Evolutionary conservation across 2,113 vertebrate genomes (phyloP).

Genomic region (Chunga burmeisteri): DNA sequence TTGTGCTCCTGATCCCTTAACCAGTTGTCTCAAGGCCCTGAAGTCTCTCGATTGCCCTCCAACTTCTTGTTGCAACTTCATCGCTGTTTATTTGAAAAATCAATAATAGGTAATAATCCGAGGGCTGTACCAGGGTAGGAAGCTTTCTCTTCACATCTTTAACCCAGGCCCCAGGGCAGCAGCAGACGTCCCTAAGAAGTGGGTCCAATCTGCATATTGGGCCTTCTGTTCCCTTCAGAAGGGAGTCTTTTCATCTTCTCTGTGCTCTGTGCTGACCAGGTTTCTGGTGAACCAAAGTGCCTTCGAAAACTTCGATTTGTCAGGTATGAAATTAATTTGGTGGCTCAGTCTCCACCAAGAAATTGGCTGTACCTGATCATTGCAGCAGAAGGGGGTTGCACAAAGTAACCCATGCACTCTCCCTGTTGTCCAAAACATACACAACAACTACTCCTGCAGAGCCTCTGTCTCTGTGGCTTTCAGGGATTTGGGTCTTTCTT

Average conservation of each 20-base stretch:
- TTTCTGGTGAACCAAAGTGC: background rate
- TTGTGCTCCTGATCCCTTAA: background rate
- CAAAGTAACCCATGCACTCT: background rate
- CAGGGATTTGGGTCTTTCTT: background rate
- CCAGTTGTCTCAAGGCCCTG: background rate
- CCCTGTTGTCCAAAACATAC: background rate
- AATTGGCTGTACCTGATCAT: fast-evolving
- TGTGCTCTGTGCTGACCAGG: background rate
- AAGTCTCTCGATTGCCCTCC: background rate
- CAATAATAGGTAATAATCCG: too few species aligned
- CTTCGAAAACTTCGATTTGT: background rate
- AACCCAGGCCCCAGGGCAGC: too few species aligned
- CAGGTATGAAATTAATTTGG: background rate
- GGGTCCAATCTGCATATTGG: too few species aligned
- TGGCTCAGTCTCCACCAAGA: background rate
- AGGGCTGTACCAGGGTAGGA: too few species aligned
- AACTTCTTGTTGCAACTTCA: too few species aligned
- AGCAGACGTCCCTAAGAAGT: too few species aligned
- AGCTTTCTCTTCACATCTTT: too few species aligned
- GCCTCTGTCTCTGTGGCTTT: background rate
- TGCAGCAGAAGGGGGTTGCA: background rate
- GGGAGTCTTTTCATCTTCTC: background rate
- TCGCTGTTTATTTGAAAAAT: too few species aligned
- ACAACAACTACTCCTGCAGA: background rate
- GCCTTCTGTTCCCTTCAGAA: too few species aligned